Base-by-base conservation (phyloP, 2,888 invertebrate genomes). In the Drosophila engyochracea region DNA sequence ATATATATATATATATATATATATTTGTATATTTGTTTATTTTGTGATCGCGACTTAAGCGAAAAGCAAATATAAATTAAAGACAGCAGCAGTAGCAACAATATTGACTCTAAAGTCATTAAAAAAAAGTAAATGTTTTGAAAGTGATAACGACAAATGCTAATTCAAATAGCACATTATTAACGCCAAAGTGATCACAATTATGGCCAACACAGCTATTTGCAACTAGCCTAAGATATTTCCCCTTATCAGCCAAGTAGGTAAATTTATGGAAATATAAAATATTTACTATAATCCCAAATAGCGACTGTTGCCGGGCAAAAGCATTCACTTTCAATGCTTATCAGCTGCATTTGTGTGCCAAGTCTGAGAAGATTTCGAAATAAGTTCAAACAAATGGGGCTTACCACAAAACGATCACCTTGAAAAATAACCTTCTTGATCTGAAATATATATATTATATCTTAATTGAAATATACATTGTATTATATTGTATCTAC, bases 331-430 rank as follows among this genome's bases (percentile, higher is more conserved):
- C 35, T 39, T 49, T 19, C 35, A 6, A 5, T 3, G 41, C 60
- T 75, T 74, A 75, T 75, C 76, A 54, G 44, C 31, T 44, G 57
- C 49, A 68, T 49, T 51, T 39, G 41, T 19, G 25, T 22, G 16
- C 19, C 53, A 4, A 53, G 33, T 49, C 47, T 35, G n/a, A n/a
- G 12, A 16, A 64, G 54, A 52, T 60, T 55, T 22, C n/a, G 12
- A 35, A 57, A 22, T 51, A 47, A 49, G 35, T 37, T 57, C 28
- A 25, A 55, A 41, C 59, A 30, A 51, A 28, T 39, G 54, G 14
- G 25, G 1, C 1, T 19, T 10, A 16, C 25, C n/a, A n/a, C 28
- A 41, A 57, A 16, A 19, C 16, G 19, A 28, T 10, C 19, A 0
- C 3, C 12, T 30, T n/a, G 30, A 51, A 51, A 51, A 12, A 6